phyloP scores from a whole-genome alignment of 2,888 invertebrate genomes.

The Cynaeus angustus region DNA sequence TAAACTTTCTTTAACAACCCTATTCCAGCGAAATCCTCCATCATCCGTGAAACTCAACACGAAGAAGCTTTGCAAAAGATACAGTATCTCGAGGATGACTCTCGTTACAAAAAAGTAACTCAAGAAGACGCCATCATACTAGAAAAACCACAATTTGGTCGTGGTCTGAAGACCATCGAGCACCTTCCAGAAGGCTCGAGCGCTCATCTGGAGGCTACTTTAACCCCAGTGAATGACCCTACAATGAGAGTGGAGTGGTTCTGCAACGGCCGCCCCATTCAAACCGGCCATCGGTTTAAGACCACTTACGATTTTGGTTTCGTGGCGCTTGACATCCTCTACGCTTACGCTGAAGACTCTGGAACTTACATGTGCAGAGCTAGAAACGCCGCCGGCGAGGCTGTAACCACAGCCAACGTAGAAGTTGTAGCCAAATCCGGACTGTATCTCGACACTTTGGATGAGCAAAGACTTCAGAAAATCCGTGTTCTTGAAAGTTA shows the following conservation, averaged over 20 bases:
- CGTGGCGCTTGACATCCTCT: conserved; percentile 96
- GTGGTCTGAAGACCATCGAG: conserved; percentile 88
- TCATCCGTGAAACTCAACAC: conserved; percentile 93
- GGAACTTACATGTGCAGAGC: conserved; percentile 98
- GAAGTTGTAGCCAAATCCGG: conserved; percentile 90
- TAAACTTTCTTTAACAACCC: conserved; percentile 13
- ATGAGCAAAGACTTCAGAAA: conserved; percentile 91
- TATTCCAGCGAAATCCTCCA: conserved; percentile 83
- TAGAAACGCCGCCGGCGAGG: conserved; percentile 95
- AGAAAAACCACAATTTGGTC: conserved; percentile 92
- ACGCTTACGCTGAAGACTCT: conserved; percentile 97
- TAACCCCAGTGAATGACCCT: conserved; percentile 98
- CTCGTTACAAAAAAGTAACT: conserved; percentile 81
- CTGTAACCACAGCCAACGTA: conserved; percentile 93
- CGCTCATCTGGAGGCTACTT: conserved; percentile 94
- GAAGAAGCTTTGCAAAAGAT: conserved; percentile 95
- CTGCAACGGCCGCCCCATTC: conserved; percentile 94
- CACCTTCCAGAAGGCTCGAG: conserved; percentile 90
- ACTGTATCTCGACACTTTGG: conserved; percentile 90
- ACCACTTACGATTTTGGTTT: conserved; percentile 98
- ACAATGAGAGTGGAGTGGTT: conserved; percentile 99
- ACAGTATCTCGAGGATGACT: conserved; percentile 91
- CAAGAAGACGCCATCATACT: conserved; percentile 84
- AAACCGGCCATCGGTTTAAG: conserved; percentile 95
- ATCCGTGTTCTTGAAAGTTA: conserved; percentile 90